These are phyloP conservation scores for Malthinus seriepunctatus DNA, from an alignment of 2,888 invertebrate species.

Conservation along the genomic window DNA sequence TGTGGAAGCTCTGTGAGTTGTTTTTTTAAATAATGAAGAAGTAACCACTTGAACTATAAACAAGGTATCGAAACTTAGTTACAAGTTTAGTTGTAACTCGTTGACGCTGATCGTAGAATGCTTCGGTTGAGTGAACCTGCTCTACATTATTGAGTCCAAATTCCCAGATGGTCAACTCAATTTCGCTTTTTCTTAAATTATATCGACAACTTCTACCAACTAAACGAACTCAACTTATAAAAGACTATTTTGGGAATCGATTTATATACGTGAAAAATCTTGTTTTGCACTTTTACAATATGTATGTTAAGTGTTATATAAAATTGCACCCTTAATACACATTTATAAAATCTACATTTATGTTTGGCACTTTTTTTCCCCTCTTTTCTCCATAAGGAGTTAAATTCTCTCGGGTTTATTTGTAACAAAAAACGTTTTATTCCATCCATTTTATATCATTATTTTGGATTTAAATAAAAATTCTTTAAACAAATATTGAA, in stretches of 20 bases:
- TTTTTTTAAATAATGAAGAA: constrained; percentile 1
- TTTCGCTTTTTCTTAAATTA: constrained; percentile 16
- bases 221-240: constrained; percentile 8
- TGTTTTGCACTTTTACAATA: neutral
- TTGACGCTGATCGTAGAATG: constrained; percentile 11
- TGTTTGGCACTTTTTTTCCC: neutral
- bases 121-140: constrained; percentile 11
- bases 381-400: too few species aligned
- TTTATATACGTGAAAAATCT: constrained; percentile 11
- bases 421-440: too few species aligned
- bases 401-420: too few species aligned
- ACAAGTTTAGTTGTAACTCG: constrained; percentile 6
- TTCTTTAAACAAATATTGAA: too few species aligned
- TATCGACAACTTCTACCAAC: constrained; percentile 1
- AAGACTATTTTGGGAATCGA: constrained; percentile 11
- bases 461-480: too few species aligned
- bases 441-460: too few species aligned
- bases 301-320: constrained; percentile 4
- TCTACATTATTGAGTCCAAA: constrained; percentile 15
- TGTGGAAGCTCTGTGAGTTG: neutral
- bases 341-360: neutral
- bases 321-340: constrained; percentile 3
- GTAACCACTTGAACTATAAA: constrained; percentile 2
- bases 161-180: constrained; percentile 18
- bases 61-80: constrained; percentile 5